Base-by-base conservation (phyloP, 2,797 vertebrate species). In the Melopsittacus undulatus region DNA sequence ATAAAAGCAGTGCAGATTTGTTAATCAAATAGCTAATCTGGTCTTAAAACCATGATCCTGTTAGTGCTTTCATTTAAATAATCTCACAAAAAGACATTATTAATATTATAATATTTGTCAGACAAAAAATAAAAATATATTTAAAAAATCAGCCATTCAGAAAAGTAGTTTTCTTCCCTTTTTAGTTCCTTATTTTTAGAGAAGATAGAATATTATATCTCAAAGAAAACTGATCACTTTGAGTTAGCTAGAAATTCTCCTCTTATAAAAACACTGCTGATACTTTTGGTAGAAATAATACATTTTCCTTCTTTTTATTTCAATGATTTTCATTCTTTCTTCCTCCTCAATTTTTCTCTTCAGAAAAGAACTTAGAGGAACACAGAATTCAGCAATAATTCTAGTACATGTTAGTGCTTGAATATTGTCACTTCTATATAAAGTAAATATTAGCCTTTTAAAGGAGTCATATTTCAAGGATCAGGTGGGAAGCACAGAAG, bases 401-500 rank as follows among this genome's bases (percentile, higher is more conserved):
- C 94, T 81, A 92, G 86, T 96, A 92, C 95, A 91, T 90, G 91
- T 90, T 97, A 97, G 93, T 96, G 95, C 96, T 94, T 96, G 96
- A 98, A 94, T 89, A 96, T 90, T 96, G 96, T 96, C 86, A 89
- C 87, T 96, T 97, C 86, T 96, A 94, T 95, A 93, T 94, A 97
- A 97, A 97, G 95, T 92, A 97, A 98, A 97, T 97, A 98, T 97
- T 97, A 97, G 92, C 95, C 97, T 97, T 98, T 97, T 97, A 98
- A 97, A 96, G 94, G 97, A 97, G 96, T 97, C 91, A 30, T 88
- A 94, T 98, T 98, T 98, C 97, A 95, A 98, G 97, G 97, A 97
- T 98, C 98, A 98, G 97, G 98, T 98, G 98, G 97, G 96, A 97
- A 98, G 96, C 97, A 97, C 96, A 98, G 97, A 98, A 97, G 97